A percentile compares a stretch with the other conserved stretches of the same genome.
These are phyloP conservation scores for Numida meleagris DNA, from an alignment of 2,113 vertebrate species.

Conservation along the genomic window DNA sequence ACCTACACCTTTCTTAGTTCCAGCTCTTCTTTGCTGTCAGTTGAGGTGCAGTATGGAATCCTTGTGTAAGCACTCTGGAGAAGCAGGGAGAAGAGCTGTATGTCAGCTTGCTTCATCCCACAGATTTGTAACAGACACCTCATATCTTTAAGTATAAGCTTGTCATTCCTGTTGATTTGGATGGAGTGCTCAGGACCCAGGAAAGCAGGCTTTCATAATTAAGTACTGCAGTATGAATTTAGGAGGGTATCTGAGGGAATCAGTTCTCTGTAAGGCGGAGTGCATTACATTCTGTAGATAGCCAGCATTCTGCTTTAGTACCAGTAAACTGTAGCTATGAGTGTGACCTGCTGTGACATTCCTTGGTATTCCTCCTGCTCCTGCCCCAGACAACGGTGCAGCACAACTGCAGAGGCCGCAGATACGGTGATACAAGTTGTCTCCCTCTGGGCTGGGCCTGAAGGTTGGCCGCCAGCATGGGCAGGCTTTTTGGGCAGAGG, in stretches of 20 bases:
- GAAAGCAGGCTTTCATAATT: not conserved
- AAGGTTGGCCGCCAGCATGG: no score
- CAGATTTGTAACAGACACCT: not conserved
- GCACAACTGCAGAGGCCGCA: fast-evolving
- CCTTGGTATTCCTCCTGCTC: not conserved
- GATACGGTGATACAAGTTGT: fast-evolving
- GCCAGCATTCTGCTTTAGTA: not conserved
- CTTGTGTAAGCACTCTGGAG: not conserved
- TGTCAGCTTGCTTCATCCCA: not conserved
- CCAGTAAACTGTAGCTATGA: not conserved
- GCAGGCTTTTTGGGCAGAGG: not conserved
- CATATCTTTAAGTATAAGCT: not conserved
- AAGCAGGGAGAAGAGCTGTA: not conserved
- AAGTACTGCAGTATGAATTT: not conserved
- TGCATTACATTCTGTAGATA: not conserved
- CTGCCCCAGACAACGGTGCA: not conserved
- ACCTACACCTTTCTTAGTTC: not conserved
- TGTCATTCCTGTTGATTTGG: not conserved
- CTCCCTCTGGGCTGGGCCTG: not conserved
- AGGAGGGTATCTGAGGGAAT: not conserved
- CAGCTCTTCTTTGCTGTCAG: not conserved
- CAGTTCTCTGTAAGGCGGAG: not conserved
- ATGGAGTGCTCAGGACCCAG: not conserved
- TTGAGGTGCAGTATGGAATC: not conserved
- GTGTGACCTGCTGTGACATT: not conserved